Base-by-base conservation (phyloP, 1,140 invertebrate genomes). In the Tachypleus tridentatus region DNA sequence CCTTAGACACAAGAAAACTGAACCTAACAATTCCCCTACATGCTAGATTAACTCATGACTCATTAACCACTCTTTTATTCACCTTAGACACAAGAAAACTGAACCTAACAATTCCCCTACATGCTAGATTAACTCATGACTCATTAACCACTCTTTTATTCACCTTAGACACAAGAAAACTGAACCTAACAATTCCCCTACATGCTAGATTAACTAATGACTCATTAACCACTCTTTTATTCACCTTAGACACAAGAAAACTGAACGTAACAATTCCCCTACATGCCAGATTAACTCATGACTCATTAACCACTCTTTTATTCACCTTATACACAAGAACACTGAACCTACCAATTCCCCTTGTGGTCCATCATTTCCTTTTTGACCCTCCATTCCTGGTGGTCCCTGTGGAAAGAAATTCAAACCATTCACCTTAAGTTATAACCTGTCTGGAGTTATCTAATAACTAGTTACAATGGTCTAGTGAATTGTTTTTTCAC, bases 311-410 rank as follows among this genome's bases (percentile, higher is more conserved):
- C 29, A 29, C 29, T 29, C 29, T 29, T 29, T 29, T 29, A 29
- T 29, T 29, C 2, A 29, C 58, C 65, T 48, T 49, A 50, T 11
- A 49, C 59, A 50, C 47, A 47, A 11, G 9, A 48, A 56, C 3
- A 67, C 11, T 58, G 67, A 29, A 49, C 84, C 80, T 73, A 81
- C 80, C 8, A 77, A 74, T 54, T 76, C 60, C 10, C 85, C 85
- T 50, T 73, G 70, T 52, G 82, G 80, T 11, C 85, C 85, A 60
- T 84, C 82, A 62, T 79, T 80, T 5, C 85, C 85, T 77, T 83
- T 84, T 9, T 66, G 67, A 49, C 82, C 82, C 9, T 73, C 64
- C 29, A 75, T 69, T 48, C 82, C 82, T 7, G 75, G 57, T 49
- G 78, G 78, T 11, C 82, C 82, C 70, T 77, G 61, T 62, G 69